These are phyloP conservation scores for Anastrepha ludens DNA, from an alignment of 1,140 invertebrate species.

Conservation along the genomic window DNA sequence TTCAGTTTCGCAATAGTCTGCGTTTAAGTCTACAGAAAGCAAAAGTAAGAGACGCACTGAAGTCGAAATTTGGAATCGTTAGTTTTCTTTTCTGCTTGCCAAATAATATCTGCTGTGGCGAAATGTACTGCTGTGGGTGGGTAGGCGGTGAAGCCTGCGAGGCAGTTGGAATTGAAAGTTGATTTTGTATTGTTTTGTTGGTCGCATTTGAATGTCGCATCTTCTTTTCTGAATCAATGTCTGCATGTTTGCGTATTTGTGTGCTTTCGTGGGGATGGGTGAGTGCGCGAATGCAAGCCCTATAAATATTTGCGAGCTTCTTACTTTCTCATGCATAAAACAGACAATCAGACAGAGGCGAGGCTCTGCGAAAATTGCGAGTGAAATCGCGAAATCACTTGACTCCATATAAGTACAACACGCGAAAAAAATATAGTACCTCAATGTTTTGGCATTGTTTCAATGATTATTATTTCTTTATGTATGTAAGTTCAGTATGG, in stretches of 20 bases:
- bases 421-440: too few relatives aligned
- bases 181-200: not conserved
- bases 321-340: conserved; percentile 65
- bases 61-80: too few relatives aligned
- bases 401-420: not conserved
- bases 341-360: conserved; percentile 55
- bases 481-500: too few relatives aligned
- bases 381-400: conserved; percentile 52
- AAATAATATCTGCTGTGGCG: too few relatives aligned
- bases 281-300: not conserved
- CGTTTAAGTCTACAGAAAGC: not conserved
- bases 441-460: too few relatives aligned
- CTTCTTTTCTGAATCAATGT: not conserved
- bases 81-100: too few relatives aligned
- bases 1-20: not conserved
- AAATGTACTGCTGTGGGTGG: too few relatives aligned
- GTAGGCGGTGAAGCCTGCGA: not conserved
- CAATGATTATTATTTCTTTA: too few relatives aligned
- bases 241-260: not conserved
- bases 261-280: not conserved
- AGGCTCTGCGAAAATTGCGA: not conserved
- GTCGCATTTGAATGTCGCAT: not conserved
- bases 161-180: not conserved
- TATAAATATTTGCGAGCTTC: conserved; percentile 47
- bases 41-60: not conserved